phyloP scores from a whole-genome alignment of 35 echinoderm and acorn worm species.

The Nesometra sesokonis region DNA sequence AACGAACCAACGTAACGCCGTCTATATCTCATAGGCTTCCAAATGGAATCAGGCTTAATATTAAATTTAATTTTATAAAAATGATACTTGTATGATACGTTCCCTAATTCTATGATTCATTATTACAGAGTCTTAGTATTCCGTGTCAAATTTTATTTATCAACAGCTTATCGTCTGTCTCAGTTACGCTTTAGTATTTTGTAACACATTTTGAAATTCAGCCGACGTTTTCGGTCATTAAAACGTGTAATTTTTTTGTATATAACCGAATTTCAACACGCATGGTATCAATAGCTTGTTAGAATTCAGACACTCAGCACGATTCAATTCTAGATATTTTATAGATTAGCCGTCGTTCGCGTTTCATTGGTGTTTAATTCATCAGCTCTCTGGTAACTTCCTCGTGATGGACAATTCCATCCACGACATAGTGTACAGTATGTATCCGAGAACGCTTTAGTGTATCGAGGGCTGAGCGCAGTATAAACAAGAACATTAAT shows the following conservation, averaged over 20 bases:
- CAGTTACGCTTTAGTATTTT: no score
- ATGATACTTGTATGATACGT: no score
- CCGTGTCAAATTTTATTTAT: no score
- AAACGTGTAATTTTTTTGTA: neutral
- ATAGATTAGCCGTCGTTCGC: neutral
- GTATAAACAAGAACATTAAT: slow-evolving; percentile 20
- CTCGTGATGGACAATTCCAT: neutral
- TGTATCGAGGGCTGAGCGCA: slow-evolving; percentile 14
- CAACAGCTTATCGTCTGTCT: no score
- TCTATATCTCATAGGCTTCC: no score
- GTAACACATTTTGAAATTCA: no score
- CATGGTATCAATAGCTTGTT: neutral
- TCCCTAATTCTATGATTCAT: no score
- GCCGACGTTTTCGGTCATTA: neutral
- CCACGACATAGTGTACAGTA: neutral
- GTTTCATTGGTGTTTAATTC: neutral
- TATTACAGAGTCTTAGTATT: no score
- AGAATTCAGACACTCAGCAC: neutral
- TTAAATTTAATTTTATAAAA: no score
- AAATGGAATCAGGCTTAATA: no score
- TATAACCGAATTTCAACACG: neutral
- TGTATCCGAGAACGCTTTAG: slow-evolving; percentile 13
- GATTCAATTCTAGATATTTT: neutral
- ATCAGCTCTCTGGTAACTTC: neutral
- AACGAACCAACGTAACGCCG: no score